Evolutionary conservation across 2,797 vertebrate genomes (phyloP), one percentile per base, ranked within the genome.

Genomic region (Stomatorhinus walkeri): DNA sequence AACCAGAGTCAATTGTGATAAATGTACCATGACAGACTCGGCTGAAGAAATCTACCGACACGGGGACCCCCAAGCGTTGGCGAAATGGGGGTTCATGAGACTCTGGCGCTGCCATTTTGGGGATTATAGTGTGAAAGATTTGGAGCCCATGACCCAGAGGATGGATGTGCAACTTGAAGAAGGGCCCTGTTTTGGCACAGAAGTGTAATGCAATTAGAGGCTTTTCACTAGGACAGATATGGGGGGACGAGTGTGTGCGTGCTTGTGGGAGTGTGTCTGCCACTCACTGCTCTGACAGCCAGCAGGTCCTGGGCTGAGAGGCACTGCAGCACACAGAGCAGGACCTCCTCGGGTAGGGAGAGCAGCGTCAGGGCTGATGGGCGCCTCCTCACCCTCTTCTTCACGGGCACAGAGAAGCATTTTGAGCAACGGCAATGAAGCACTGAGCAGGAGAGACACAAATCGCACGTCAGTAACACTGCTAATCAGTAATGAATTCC

Each of bases 351-450:
- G 0, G 98, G 98, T 4, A 99, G 96, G 84, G 94, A 97, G 91
- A 99, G 92, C 89, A 99, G 91, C 0, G 96, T 97, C 10, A 98
- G 91, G 68, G 93, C 92, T 22, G 95, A 93, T 8, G 95, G 95
- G 8, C 97, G 94, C 91, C 97, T 97, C 91, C 96, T 96, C 88
- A 98, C 90, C 90, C 97, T 95, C 91, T 97, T 95, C 90, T 96
- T 96, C 0, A 94, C 93, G 36, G 97, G 97, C 87, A 97, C 92
- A 0, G 96, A 95, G 93, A 97, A 98, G 91, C 98, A 99, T 95
- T 97, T 98, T 93, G 96, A 95, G 93, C 98, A 99, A 89, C 95
- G 96, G 92, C 98, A 99, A 92, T 99, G 98, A 91, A 97, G 91
- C 88, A 95, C 95, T 97, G 93, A 7, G 88, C 49, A 89, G 0